These are phyloP conservation scores for Criorhina ranunculi DNA, from an alignment of 2,888 invertebrate genomes.

Conservation along the genomic window DNA sequence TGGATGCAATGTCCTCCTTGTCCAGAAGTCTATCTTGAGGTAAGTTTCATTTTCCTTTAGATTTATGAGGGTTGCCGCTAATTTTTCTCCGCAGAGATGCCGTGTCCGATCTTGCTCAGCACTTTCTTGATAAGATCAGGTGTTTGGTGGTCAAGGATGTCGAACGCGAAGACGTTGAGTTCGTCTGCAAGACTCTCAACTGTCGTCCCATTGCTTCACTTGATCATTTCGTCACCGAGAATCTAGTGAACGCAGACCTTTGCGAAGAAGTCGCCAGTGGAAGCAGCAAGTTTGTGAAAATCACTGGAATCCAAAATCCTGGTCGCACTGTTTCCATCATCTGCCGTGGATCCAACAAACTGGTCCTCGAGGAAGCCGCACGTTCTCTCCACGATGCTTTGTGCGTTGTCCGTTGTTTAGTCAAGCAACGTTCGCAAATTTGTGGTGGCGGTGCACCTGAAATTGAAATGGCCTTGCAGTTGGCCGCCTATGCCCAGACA, in stretches of 20 bases:
- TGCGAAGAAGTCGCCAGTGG: constrained; percentile 97
- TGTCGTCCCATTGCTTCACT: constrained; percentile 99
- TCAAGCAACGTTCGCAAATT: constrained; percentile 95
- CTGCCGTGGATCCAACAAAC: constrained; percentile 93
- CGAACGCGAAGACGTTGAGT: constrained; percentile 99
- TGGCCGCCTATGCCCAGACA: constrained; percentile 92
- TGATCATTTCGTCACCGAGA: constrained; percentile 98
- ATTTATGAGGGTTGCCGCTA: neutral
- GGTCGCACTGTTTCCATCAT: constrained; percentile 97
- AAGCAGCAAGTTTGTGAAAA: constrained; percentile 95
- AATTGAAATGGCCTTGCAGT: constrained; percentile 94
- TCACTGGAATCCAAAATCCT: constrained; percentile 93
- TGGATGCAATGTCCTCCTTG: constrained; percentile 98
- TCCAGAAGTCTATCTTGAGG: constrained; percentile 92
- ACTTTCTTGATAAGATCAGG: constrained; percentile 99
- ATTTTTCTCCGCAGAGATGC: constrained; percentile 90
- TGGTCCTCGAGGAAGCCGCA: constrained; percentile 95
- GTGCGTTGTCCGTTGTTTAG: constrained; percentile 97
- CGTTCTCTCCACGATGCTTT: constrained; percentile 96
- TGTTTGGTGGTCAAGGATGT: constrained; percentile 99
- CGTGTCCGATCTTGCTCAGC: constrained; percentile 97
- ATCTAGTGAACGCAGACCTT: constrained; percentile 95
- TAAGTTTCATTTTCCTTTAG: constrained; percentile 80
- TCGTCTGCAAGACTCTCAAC: constrained; percentile 96
- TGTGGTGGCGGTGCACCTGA: constrained; percentile 99